phyloP scores from a whole-genome alignment of 1,140 invertebrate species.

The Drosophila nikananu region DNA sequence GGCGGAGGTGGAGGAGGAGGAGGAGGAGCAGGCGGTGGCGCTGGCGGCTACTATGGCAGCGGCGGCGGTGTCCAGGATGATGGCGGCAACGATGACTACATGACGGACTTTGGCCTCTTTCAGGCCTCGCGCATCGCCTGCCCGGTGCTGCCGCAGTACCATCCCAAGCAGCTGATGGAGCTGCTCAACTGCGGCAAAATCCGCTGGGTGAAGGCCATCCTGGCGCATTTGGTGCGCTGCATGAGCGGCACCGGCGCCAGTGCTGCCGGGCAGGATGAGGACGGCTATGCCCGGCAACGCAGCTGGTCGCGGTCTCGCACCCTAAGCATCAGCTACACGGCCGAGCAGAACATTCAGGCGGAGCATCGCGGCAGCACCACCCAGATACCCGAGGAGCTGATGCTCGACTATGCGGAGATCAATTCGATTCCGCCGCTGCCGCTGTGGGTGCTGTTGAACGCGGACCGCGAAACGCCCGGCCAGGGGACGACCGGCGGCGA shows the following conservation, averaged over 20 bases:
- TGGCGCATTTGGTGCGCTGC: constrained; percentile 94
- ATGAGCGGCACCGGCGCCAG: constrained; percentile 87
- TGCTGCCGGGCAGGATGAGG: constrained; percentile 76
- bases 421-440: constrained; percentile 98
- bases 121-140: constrained; percentile 98
- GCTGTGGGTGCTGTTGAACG: constrained; percentile 96
- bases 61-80: constrained; percentile 41
- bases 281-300: constrained; percentile 88
- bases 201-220: constrained; percentile 98
- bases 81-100: constrained; percentile 87
- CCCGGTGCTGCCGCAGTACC: constrained; percentile 99
- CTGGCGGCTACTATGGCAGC: constrained; percentile 7
- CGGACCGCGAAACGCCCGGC: constrained; percentile 93
- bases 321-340: constrained; percentile 94
- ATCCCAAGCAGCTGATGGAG: constrained; percentile 99
- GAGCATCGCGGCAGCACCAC: constrained; percentile 88
- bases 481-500: constrained; percentile 86
- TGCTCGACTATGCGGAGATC: constrained; percentile 97
- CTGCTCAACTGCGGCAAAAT: constrained; percentile 99
- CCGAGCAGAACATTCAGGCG: constrained; percentile 87
- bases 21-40: not conserved
- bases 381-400: constrained; percentile 92
- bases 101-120: constrained; percentile 97
- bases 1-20: constrained; percentile 11
- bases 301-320: constrained; percentile 95